Conservation (phyloP, 2,797 vertebrate genomes). For the Pogonophryne albipinna region DNA sequence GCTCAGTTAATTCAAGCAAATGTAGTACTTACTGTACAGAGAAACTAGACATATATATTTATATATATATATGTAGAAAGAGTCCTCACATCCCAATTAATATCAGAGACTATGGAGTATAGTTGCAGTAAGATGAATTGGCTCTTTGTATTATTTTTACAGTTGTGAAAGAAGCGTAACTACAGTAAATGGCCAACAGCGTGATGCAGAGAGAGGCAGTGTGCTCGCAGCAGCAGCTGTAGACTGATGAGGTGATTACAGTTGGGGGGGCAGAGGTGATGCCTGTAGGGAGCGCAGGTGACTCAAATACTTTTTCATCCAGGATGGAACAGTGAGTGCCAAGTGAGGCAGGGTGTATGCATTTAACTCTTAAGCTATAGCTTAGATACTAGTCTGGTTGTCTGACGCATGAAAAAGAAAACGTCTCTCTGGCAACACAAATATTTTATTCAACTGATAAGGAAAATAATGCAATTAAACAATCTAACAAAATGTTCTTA, state of each 20-base stretch:
- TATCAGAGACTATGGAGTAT: conserved; percentile 1
- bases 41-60: not conserved
- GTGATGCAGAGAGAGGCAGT: conserved; percentile 19
- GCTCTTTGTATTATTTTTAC: conserved; percentile 12
- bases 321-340: conserved; percentile 34
- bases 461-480: not conserved
- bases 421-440: conserved; percentile 2
- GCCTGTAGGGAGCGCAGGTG: conserved; percentile 62
- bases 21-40: not conserved
- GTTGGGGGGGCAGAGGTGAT: conserved; percentile 53
- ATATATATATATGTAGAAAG: not conserved
- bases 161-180: conserved; percentile 21
- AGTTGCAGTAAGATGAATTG: conserved; percentile 19
- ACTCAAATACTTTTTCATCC: conserved; percentile 60
- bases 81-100: conserved; percentile 7
- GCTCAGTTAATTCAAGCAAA: not conserved
- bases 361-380: conserved; percentile 16
- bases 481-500: not conserved
- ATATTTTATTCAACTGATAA: conserved; percentile 4
- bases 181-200: conserved; percentile 30
- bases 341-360: conserved; percentile 22
- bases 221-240: conserved; percentile 43
- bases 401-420: not conserved
- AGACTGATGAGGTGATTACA: conserved; percentile 72
- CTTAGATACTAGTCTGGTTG: conserved; percentile 14